Percentiles rank a stretch among this genome's conserved stretches.
Conservation (phyloP, 2,797 vertebrate species). For the Sebastes steindachneri region DNA sequence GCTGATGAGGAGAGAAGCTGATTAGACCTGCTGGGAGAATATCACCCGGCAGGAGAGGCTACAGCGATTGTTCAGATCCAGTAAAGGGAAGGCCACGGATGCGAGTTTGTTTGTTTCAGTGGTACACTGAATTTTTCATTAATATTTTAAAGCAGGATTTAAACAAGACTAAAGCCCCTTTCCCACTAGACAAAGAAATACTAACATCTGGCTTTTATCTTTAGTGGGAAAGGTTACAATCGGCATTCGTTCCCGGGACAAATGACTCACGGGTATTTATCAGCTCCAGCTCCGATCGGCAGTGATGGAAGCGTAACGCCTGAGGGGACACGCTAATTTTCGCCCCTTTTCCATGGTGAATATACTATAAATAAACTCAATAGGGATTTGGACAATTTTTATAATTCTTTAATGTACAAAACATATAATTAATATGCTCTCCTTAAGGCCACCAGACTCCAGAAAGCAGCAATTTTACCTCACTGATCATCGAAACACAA, state of each 20-base stretch:
- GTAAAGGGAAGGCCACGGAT: neutral
- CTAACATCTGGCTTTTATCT: neutral
- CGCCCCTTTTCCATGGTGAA: too few species aligned
- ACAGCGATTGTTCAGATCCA: neutral
- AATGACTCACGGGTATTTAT: neutral
- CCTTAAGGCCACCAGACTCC: too few species aligned
- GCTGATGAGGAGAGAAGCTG: conserved; percentile 40
- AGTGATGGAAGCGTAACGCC: neutral
- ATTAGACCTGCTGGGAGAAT: conserved; percentile 34
- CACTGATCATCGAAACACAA: too few species aligned
- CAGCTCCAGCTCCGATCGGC: neutral
- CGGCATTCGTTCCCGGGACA: neutral
- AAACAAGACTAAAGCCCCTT: neutral
- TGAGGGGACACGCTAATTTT: neutral
- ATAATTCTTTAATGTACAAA: too few species aligned
- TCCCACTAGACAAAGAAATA: neutral
- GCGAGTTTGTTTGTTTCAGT: conserved; percentile 3
- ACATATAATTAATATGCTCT: too few species aligned
- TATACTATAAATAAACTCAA: too few species aligned
- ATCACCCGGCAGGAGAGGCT: conserved; percentile 15
- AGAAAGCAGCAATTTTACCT: too few species aligned
- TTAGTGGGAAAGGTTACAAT: neutral
- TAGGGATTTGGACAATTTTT: too few species aligned
- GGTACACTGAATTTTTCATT: neutral
- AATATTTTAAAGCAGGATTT: neutral